Evolutionary conservation across 2,797 vertebrate genomes (phyloP).

Genomic region (Chanos chanos): DNA sequence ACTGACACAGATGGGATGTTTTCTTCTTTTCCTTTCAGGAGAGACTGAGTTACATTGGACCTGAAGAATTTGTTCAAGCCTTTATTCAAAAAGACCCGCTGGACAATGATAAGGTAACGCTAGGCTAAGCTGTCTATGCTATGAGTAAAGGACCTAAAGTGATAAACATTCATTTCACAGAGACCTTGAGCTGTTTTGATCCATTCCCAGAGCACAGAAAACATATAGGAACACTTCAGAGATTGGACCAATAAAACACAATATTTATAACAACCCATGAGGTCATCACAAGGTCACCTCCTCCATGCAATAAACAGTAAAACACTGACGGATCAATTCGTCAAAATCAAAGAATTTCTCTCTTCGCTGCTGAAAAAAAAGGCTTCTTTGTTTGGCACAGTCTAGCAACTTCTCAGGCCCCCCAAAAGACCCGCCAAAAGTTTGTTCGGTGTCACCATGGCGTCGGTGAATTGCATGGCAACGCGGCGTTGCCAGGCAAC

Average conservation of each 20-base stretch:
- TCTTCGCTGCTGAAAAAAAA: conserved; percentile 42
- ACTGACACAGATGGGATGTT: not conserved
- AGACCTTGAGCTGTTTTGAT: not conserved
- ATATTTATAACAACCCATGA: conserved; percentile 12
- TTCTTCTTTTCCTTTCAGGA: conserved; percentile 73
- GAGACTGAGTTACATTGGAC: conserved; percentile 90
- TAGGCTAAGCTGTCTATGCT: not conserved
- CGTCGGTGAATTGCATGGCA: conserved; percentile 35
- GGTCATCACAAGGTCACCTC: conserved; percentile 49
- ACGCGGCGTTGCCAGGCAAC: conserved; percentile 66
- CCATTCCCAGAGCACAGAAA: not conserved
- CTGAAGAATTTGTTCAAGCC: conserved; percentile 92
- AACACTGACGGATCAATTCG: conserved; percentile 31
- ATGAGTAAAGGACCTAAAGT: too few species aligned
- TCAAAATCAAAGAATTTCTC: conserved; percentile 45
- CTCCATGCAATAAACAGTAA: conserved; percentile 31
- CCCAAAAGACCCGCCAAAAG: conserved; percentile 36
- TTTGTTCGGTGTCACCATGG: conserved; percentile 39
- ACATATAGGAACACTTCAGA: not conserved
- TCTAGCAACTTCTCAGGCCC: conserved; percentile 57
- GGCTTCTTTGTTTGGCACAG: conserved; percentile 47
- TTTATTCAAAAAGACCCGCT: conserved; percentile 88
- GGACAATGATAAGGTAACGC: conserved; percentile 86
- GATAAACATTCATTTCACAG: not conserved
- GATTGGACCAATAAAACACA: conserved; percentile 39